These are phyloP conservation scores for Xiphophorus hellerii DNA, from an alignment of 2,113 vertebrate species.

Conservation along the genomic window DNA sequence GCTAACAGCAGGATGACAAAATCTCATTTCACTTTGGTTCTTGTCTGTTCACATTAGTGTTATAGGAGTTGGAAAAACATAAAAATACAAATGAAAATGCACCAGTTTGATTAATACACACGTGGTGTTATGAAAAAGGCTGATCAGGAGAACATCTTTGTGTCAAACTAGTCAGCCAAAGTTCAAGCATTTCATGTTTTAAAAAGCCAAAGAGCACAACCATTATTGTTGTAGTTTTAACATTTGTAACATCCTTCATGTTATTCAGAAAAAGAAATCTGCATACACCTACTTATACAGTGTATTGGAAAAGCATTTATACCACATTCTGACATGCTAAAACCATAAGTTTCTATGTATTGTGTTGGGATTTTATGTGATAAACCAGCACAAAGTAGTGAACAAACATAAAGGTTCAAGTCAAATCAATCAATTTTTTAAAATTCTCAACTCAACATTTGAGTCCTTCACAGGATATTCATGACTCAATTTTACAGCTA, in stretches of 20 bases:
- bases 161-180: background rate
- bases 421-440: background rate
- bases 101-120: constrained; percentile 3
- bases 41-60: constrained; percentile 16
- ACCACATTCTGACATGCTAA: background rate
- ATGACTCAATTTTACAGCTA: background rate
- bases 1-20: constrained; percentile 17
- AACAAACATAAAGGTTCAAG: background rate
- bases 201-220: too few species aligned
- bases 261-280: constrained; percentile 3
- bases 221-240: too few species aligned
- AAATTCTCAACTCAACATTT: background rate
- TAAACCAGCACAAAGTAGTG: background rate
- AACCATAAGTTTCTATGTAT: background rate
- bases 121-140: background rate
- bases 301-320: background rate
- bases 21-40: constrained; percentile 41
- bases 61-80: background rate
- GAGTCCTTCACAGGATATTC: background rate
- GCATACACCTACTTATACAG: background rate
- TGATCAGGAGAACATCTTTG: background rate
- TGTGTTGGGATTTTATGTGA: background rate
- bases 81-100: background rate
- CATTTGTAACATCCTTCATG: constrained; percentile 7
- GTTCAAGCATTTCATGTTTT: background rate